phyloP scores from a whole-genome alignment of 2,113 vertebrate genomes.

The Neodon shergylaensis region DNA sequence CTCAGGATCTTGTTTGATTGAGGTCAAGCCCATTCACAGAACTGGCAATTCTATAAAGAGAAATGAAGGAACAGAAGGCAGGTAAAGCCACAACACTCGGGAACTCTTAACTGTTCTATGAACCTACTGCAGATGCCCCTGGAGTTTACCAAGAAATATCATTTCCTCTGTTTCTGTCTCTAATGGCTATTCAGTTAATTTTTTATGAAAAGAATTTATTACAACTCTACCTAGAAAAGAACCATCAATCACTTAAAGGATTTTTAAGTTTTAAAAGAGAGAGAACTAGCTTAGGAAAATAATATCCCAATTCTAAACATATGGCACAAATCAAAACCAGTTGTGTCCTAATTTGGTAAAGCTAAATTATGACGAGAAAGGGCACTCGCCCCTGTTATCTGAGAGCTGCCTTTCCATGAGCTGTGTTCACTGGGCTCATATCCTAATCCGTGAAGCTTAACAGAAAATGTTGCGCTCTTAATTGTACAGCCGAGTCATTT shows the following conservation, averaged over 20 bases:
- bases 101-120: constrained; percentile 84
- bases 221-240: constrained; percentile 78
- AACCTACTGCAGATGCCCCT: constrained; percentile 88
- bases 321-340: background rate
- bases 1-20: constrained; percentile 60
- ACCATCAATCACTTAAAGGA: background rate
- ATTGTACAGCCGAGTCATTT: background rate
- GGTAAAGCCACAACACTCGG: constrained; percentile 88
- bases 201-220: constrained; percentile 85
- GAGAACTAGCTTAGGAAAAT: background rate
- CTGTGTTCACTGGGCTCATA: background rate
- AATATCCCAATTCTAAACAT: constrained; percentile 1
- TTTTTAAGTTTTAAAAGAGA: constrained; percentile 44
- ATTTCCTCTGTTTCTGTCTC: constrained; percentile 69
- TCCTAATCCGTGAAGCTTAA: background rate
- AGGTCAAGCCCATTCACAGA: constrained; percentile 64
- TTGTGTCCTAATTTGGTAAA: background rate
- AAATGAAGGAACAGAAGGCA: constrained; percentile 84
- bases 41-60: constrained; percentile 78
- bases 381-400: background rate
- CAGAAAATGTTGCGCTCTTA: background rate
- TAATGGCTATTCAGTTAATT: constrained; percentile 86
- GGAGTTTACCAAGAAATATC: constrained; percentile 86
- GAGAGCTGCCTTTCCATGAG: background rate
- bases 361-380: background rate